phyloP scores from a whole-genome alignment of 2,797 vertebrate genomes.

The Channallabes apus region DNA sequence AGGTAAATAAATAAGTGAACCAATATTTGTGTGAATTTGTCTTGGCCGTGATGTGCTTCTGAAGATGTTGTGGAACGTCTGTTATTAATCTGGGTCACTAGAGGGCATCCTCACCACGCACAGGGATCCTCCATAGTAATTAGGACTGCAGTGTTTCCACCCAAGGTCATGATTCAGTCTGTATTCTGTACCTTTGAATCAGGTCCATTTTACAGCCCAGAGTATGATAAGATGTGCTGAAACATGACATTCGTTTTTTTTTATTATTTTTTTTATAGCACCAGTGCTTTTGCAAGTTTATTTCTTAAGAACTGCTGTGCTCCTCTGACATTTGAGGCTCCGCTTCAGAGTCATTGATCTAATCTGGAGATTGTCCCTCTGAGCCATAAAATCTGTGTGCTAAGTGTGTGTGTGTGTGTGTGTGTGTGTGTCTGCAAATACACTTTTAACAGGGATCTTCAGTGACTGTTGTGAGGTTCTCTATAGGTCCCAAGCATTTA shows the following conservation, averaged over 20 bases:
- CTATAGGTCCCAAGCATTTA: neutral
- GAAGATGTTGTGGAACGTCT: neutral
- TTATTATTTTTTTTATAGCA: constrained; percentile 48
- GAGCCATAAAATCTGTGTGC: constrained; percentile 17
- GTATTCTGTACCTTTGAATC: neutral
- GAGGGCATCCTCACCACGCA: constrained; percentile 58
- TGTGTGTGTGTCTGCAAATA: neutral
- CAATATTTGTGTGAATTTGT: neutral
- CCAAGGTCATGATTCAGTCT: constrained; percentile 3
- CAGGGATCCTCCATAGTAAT: neutral
- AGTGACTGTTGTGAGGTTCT: neutral
- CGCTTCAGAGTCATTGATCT: constrained; percentile 18
- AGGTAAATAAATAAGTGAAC: neutral
- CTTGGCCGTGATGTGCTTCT: neutral
- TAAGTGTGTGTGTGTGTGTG: constrained; percentile 2
- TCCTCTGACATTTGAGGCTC: neutral
- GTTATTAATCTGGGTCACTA: constrained; percentile 53
- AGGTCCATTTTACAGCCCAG: constrained; percentile 44
- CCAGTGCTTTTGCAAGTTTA: constrained; percentile 47
- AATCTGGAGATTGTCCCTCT: constrained; percentile 8
- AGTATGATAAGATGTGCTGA: constrained; percentile 55
- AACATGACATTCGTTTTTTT: constrained; percentile 39
- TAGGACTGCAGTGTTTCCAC: neutral
- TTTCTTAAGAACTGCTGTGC: constrained; percentile 16
- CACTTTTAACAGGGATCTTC: neutral